These are phyloP conservation scores for Perizoma affinitatum DNA, from an alignment of 2,888 invertebrate genomes.

Conservation along the genomic window DNA sequence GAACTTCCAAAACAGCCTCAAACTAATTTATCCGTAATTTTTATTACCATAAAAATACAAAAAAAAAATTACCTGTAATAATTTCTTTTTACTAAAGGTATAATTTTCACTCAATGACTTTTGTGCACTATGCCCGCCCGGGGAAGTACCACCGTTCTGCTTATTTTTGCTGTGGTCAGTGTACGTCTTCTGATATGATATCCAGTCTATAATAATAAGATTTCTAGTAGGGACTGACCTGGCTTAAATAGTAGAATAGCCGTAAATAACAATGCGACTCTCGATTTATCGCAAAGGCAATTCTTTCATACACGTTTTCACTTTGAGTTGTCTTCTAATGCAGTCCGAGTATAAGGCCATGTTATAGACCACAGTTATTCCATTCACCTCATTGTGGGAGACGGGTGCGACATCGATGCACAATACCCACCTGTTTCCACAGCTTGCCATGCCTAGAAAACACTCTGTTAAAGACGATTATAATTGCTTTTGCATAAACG, in stretches of 20 bases:
- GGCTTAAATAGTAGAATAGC: slow-evolving; percentile 14
- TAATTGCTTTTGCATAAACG: slow-evolving; percentile 7
- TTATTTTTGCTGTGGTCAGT: background rate
- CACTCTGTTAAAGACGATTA: background rate
- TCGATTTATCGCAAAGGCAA: slow-evolving; percentile 2
- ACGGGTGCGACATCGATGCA: background rate
- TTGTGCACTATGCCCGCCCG: slow-evolving; percentile 17
- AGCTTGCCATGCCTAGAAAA: background rate
- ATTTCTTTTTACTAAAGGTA: background rate
- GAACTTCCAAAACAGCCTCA: too few relatives aligned
- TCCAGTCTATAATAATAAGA: background rate
- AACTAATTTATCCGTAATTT: too few relatives aligned
- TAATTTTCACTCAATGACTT: background rate
- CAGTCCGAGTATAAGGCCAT: too few relatives aligned
- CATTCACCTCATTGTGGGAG: too few relatives aligned
- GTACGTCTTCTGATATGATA: background rate
- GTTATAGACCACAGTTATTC: too few relatives aligned
- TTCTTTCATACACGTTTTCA: background rate
- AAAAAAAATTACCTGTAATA: too few relatives aligned
- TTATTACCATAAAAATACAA: too few relatives aligned
- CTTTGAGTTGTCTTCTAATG: too few relatives aligned
- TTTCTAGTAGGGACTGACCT: background rate
- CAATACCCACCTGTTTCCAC: too few relatives aligned
- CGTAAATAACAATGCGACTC: slow-evolving; percentile 6
- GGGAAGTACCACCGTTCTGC: slow-evolving; percentile 26